Base-by-base conservation (phyloP, 2,888 invertebrate genomes). In the Perithous albicinctus region DNA sequence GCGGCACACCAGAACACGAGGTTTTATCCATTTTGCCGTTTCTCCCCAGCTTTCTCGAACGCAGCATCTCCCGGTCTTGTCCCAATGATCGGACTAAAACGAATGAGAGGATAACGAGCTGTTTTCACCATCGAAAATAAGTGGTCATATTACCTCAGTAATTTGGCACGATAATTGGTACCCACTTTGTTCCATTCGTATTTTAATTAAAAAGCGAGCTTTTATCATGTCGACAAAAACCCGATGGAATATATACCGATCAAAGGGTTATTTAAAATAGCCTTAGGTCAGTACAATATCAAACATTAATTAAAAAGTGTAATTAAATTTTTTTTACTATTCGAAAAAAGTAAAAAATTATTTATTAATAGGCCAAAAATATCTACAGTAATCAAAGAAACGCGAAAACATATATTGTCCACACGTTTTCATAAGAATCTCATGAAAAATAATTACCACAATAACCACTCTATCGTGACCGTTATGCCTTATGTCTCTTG, bases 131-230 rank as follows among this genome's bases (percentile, higher is more conserved):
- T 46, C 18, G 75, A 82, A 82, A 66, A 66, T 51, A 74, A 78
- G 70, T 61, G 70, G 70, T 72, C 51, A 23, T 20, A 43, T 72
- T 43, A 59, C 41, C 26, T 18, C 56, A 32, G 43, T 66, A 59
- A 78, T 78, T 78, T 78, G 70, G 78, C 78, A 78, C 64, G 70
- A 59, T 74, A 78, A 78, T 80, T 38, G 26, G 23, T 18, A 43
- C 35, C 51, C 63, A 51, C 54, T 79, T 66, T 26, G n/a, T 43
- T 5, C 20, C 7, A 46, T 29, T 41, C 18, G 32, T 6, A 46
- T 54, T 79, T 74, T 35, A 70, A 56, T 56, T 41, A 56, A 70
- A 70, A 15, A 26, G 41, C 41, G 23, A 23, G 41, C 38, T 41
- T 70, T 41, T 26, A 35, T 69, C 54, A 26, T 54, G 54, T 69